phyloP scores from a whole-genome alignment of 2,113 vertebrate genomes.

The Otocyon megalotis region DNA sequence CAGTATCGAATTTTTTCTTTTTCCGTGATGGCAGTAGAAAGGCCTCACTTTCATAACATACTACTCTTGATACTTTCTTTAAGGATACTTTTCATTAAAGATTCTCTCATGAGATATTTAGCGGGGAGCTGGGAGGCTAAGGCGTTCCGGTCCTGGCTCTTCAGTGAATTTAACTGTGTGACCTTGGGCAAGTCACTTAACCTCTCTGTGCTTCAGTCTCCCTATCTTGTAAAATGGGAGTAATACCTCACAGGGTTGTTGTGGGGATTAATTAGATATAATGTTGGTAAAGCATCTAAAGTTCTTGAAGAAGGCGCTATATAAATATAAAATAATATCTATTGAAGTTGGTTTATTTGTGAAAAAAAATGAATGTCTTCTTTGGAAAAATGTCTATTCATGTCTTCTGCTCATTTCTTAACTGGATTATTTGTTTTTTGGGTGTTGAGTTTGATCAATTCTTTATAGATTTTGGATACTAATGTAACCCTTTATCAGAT shows the following conservation, averaged over 20 bases:
- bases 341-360: slow-evolving; percentile 85
- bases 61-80: slow-evolving; percentile 76
- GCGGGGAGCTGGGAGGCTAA: slow-evolving; percentile 74
- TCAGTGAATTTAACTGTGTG: slow-evolving; percentile 73
- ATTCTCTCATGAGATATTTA: slow-evolving; percentile 71
- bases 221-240: slow-evolving; percentile 79
- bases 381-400: not conserved
- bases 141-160: slow-evolving; percentile 62
- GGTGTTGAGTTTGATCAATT: not conserved
- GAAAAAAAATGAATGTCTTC: not conserved
- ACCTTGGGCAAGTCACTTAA: slow-evolving; percentile 79
- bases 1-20: slow-evolving; percentile 49
- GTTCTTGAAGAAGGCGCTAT: slow-evolving; percentile 82
- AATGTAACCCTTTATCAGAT: not conserved
- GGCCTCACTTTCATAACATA: slow-evolving; percentile 74
- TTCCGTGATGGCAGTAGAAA: slow-evolving; percentile 58
- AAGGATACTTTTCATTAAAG: slow-evolving; percentile 67
- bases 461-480: not conserved
- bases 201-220: slow-evolving; percentile 83
- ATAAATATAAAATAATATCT: slow-evolving; percentile 83
- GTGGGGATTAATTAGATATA: slow-evolving; percentile 82
- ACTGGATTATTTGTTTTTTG: not conserved
- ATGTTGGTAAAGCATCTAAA: slow-evolving; percentile 80
- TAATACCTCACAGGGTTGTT: slow-evolving; percentile 85
- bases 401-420: not conserved